Conservation (phyloP, 2,113 vertebrate species). For the Pitta sordida region DNA sequence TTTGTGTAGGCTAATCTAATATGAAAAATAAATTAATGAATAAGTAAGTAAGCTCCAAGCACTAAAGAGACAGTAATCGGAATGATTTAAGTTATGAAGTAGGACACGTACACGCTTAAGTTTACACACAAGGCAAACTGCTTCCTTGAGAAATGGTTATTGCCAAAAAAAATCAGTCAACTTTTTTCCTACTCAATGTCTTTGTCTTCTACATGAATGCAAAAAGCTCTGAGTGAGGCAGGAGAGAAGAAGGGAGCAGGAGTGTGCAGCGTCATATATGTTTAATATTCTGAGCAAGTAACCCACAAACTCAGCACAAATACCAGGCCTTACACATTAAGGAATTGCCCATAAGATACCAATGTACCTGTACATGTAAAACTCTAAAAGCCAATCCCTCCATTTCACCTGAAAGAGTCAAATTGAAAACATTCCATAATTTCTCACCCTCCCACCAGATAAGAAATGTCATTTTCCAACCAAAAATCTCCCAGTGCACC, state of each 20-base stretch:
- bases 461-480: neutral
- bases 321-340: neutral
- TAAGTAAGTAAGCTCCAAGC: neutral
- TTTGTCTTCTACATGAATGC: neutral
- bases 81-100: neutral
- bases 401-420: neutral
- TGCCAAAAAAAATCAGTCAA: neutral
- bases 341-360: neutral
- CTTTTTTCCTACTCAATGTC: neutral
- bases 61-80: neutral
- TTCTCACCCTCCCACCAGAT: neutral
- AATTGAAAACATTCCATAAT: neutral
- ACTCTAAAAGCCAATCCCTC: neutral
- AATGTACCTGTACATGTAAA: neutral
- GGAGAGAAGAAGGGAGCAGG: neutral
- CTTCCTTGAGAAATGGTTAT: neutral
- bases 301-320: neutral
- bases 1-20: conserved; percentile 87
- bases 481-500: neutral
- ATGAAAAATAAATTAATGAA: neutral
- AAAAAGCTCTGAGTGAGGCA: neutral
- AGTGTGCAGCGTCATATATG: neutral
- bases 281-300: neutral
- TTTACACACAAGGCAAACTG: neutral
- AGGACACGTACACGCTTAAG: neutral